Evolutionary conservation across 2,797 vertebrate genomes (phyloP), one percentile per base, ranked within the genome.

Genomic region (Anomalospiza imberbis): DNA sequence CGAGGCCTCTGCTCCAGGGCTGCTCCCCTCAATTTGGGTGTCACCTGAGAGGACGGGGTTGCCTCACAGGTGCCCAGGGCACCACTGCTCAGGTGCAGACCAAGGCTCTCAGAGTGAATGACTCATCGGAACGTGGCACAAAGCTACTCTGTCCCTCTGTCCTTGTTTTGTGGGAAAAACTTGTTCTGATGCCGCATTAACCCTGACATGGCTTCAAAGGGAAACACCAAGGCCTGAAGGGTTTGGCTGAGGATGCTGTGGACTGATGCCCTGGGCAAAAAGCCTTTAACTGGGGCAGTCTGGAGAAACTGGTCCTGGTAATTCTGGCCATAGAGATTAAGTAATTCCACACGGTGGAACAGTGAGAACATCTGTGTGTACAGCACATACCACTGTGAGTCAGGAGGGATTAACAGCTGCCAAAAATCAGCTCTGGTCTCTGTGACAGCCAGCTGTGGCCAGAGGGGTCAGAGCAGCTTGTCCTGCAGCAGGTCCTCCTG

Each of bases 151-250:
- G 3, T 45, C 61, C 40, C 75, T 61, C 50, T 10, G 3, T 6
- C 5, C 29, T 67, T 42, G 24, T 77, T 67, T 29, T 48, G 8
- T 32, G 86, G 40, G 51, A 40, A 63, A 57, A 68, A 45, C 36
- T 22, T 34, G 38, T 67, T 40, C 38, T 40, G 38, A 40, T 62
- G 26, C n/a, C 0, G 0, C 0, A 0, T 53, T 58, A 40, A 62
- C 48, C 44, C 28, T 42, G 51, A 50, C 1, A 1, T 14, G 25
- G 26, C 45, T 86, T 74, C 1, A 4, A 51, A 74, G 82, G 68
- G 21, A 45, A 51, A 18, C 24, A 2, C 34, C 13, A 0, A 21
- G 50, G 80, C 36, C 61, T 29, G 72, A 57, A 68, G 57, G 21
- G 61, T 66, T 60, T 6, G 4, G 47, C 73, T 54, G 22, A 2